These are phyloP conservation scores for Zaprionus bogoriensis DNA, from an alignment of 2,888 invertebrate genomes.

Conservation along the genomic window DNA sequence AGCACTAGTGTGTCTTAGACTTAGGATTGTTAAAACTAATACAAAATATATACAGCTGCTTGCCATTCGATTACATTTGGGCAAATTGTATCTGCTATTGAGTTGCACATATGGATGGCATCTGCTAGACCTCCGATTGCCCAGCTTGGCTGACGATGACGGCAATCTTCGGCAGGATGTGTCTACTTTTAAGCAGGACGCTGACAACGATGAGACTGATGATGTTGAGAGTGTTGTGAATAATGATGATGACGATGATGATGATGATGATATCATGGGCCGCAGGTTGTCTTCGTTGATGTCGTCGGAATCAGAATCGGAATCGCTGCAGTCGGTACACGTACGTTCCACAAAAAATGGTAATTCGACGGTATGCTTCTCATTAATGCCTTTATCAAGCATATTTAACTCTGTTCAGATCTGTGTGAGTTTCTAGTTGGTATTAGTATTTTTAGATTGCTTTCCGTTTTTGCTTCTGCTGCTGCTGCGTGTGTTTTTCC, in stretches of 20 bases:
- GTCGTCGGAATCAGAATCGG: slow-evolving; percentile 37
- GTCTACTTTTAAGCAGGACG: neutral
- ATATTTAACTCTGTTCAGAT: slow-evolving; percentile 41
- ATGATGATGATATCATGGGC: slow-evolving; percentile 9
- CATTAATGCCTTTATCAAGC: slow-evolving; percentile 51
- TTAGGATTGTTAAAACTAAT: slow-evolving; percentile 68
- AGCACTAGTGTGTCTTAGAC: slow-evolving; percentile 57
- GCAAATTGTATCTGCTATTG: slow-evolving; percentile 53
- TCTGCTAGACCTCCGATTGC: slow-evolving; percentile 20
- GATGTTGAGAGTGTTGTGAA: neutral
- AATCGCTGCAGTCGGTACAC: slow-evolving; percentile 39
- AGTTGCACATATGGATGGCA: slow-evolving; percentile 49
- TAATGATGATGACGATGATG: slow-evolving; percentile 8
- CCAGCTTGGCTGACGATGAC: slow-evolving; percentile 5
- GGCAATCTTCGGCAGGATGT: slow-evolving; percentile 14
- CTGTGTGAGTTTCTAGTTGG: neutral
- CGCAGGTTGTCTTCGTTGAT: slow-evolving; percentile 26
- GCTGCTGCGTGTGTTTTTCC: slow-evolving; percentile 8
- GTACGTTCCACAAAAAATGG: slow-evolving; percentile 51
- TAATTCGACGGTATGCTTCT: slow-evolving; percentile 43
- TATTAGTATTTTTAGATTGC: neutral
- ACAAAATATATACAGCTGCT: slow-evolving; percentile 73
- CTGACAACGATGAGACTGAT: neutral
- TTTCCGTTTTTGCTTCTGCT: neutral
- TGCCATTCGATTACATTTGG: slow-evolving; percentile 71